Evolutionary conservation across 1,140 invertebrate genomes (phyloP).

Genomic region (Ceratosolen fusciceps): DNA sequence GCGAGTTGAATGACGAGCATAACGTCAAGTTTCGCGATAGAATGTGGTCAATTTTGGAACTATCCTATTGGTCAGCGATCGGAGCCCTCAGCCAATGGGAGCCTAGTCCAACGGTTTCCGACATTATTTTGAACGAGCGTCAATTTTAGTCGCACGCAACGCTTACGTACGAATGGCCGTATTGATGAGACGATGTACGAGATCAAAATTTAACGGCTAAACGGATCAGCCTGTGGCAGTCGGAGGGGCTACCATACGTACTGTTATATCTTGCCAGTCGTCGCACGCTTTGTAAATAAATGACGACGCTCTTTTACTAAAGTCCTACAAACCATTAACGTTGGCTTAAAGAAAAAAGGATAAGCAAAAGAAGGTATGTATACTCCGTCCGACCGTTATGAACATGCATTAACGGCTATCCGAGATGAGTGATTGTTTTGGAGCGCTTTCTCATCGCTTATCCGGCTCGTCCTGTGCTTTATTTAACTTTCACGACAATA

Average conservation of each 20-base stretch:
- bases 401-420: not conserved
- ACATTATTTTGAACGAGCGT: slow-evolving; percentile 60
- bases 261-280: not conserved
- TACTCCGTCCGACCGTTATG: slow-evolving; percentile 2
- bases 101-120: slow-evolving; percentile 25
- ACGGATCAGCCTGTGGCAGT: not conserved
- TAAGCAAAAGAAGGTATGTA: slow-evolving; percentile 1
- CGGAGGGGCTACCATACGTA: not conserved
- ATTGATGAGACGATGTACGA: not conserved
- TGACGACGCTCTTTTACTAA: not conserved
- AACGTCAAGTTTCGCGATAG: not conserved
- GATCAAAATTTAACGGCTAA: slow-evolving; percentile 22
- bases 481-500: not conserved
- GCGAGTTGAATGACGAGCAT: too few species aligned
- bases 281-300: slow-evolving; percentile 14
- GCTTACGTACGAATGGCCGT: slow-evolving; percentile 15
- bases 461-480: not conserved
- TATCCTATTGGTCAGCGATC: not conserved
- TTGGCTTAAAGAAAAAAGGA: not conserved
- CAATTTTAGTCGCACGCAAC: slow-evolving; percentile 47
- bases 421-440: slow-evolving; percentile 9
- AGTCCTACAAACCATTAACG: not conserved
- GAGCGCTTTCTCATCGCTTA: not conserved
- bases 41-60: not conserved
- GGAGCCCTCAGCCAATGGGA: not conserved